phyloP scores from a whole-genome alignment of 1,140 invertebrate species.

The Lepidostoma basale region DNA sequence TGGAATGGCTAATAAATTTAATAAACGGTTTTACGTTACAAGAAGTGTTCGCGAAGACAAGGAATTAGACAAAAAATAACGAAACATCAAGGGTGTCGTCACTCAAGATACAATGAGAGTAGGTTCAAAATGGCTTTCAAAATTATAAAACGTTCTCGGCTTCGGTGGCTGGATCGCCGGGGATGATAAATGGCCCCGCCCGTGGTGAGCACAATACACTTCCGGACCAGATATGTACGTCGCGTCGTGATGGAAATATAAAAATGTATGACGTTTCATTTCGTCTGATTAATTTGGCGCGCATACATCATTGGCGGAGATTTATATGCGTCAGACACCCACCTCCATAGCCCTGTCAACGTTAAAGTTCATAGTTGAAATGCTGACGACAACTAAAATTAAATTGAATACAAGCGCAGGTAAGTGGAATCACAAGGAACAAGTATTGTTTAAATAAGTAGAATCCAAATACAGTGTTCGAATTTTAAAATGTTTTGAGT shows the following conservation, averaged over 20 bases:
- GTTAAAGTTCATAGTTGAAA: neutral
- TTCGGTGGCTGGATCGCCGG: neutral
- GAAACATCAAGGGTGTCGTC: conserved; percentile 23
- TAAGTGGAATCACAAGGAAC: too few species aligned
- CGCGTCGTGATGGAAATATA: conserved; percentile 21
- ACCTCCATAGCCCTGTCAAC: conserved; percentile 1
- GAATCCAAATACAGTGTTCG: too few species aligned
- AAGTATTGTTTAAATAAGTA: too few species aligned
- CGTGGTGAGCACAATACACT: conserved; percentile 40
- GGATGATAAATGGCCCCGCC: conserved; percentile 42
- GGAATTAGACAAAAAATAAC: too few species aligned
- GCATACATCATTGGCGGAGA: conserved; percentile 18
- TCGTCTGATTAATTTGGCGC: conserved; percentile 22
- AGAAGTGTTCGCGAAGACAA: too few species aligned
- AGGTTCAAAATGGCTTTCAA: conserved; percentile 45
- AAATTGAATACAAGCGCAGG: too few species aligned
- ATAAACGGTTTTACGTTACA: too few species aligned
- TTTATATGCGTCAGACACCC: conserved; percentile 8
- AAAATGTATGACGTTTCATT: conserved; percentile 30
- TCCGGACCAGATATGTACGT: conserved; percentile 38
- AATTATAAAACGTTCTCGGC: conserved; percentile 45
- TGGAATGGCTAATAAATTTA: too few species aligned
- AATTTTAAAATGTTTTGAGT: too few species aligned
- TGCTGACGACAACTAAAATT: too few species aligned
- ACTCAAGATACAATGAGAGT: conserved; percentile 40